Percentiles rank a stretch among this genome's conserved stretches.
These are phyloP conservation scores for Diploptera punctata DNA, from an alignment of 2,888 invertebrate species.

Conservation along the genomic window DNA sequence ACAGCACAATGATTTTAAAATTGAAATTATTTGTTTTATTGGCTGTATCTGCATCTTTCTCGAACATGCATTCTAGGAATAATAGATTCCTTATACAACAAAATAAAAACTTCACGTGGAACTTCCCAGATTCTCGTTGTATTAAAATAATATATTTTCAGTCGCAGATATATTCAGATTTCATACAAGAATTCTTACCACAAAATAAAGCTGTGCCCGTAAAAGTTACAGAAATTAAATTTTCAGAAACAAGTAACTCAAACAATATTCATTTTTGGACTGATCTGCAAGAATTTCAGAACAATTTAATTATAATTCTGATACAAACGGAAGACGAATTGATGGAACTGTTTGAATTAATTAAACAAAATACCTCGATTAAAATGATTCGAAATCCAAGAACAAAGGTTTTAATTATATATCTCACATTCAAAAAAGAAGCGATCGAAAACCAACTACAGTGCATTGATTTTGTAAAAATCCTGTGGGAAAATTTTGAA, in stretches of 20 bases:
- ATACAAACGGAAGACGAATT: background rate
- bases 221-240: background rate
- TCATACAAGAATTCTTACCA: background rate
- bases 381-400: background rate
- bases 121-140: too few relatives aligned
- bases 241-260: background rate
- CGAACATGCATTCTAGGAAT: too few relatives aligned
- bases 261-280: background rate
- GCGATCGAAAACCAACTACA: background rate
- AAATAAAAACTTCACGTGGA: too few relatives aligned
- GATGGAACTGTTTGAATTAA: background rate
- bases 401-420: background rate
- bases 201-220: background rate
- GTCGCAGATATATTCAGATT: background rate
- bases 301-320: background rate
- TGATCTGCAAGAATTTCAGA: background rate
- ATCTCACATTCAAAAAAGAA: background rate
- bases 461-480: background rate
- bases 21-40: too few relatives aligned
- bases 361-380: background rate
- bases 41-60: too few relatives aligned
- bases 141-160: too few relatives aligned
- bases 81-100: too few relatives aligned
- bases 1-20: too few relatives aligned
- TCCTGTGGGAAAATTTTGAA: background rate